These are phyloP conservation scores for Acanthornis magna DNA, from an alignment of 2,797 vertebrate genomes.

Conservation along the genomic window DNA sequence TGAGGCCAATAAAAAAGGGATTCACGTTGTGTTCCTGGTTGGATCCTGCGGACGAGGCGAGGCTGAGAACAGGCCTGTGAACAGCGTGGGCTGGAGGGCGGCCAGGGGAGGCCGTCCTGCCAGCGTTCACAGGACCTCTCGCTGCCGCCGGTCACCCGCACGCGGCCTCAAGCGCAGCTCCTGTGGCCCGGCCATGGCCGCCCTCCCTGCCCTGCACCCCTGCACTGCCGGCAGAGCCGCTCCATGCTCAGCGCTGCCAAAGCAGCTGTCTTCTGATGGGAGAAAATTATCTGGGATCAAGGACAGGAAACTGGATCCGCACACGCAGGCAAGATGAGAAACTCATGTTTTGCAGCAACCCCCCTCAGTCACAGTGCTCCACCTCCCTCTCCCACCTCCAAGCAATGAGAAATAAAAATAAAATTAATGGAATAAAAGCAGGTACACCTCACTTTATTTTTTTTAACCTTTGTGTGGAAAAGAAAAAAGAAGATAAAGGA, in stretches of 20 bases:
- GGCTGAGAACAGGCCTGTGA: slow-evolving; percentile 82
- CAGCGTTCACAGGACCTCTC: slow-evolving; percentile 78
- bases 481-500: background rate
- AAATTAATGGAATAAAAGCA: background rate
- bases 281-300: slow-evolving; percentile 65
- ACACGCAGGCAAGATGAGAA: slow-evolving; percentile 41
- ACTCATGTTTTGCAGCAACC: background rate
- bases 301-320: slow-evolving; percentile 63
- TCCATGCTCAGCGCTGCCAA: background rate
- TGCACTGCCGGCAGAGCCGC: background rate
- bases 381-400: background rate
- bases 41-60: slow-evolving; percentile 64
- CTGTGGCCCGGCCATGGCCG: background rate
- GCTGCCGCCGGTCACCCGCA: slow-evolving; percentile 66
- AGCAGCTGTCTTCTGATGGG: slow-evolving; percentile 56
- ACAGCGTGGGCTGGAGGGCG: slow-evolving; percentile 66
- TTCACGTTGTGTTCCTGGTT: slow-evolving; percentile 69
- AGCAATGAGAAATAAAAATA: background rate
- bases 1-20: slow-evolving; percentile 68
- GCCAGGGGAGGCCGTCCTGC: slow-evolving; percentile 73
- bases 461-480: background rate
- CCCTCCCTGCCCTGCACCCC: background rate
- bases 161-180: slow-evolving; percentile 15
- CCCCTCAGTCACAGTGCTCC: background rate
- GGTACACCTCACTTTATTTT: background rate